Conservation (phyloP, 2,797 vertebrate genomes). For the Microchirus variegatus region DNA sequence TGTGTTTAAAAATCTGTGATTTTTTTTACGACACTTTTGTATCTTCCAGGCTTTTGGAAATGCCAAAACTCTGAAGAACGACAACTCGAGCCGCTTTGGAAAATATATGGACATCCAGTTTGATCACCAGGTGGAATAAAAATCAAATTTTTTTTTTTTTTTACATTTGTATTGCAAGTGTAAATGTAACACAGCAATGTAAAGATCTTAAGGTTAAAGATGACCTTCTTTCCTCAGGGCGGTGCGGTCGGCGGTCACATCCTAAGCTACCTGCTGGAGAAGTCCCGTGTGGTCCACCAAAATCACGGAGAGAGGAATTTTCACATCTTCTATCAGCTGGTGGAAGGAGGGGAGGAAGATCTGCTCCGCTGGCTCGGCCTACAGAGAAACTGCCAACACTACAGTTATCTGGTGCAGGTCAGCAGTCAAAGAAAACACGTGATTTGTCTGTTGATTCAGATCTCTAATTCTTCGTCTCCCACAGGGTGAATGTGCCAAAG, state of each 20-base stretch:
- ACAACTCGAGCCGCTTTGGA: constrained; percentile 96
- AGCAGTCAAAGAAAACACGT: not conserved
- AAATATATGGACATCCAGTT: constrained; percentile 99
- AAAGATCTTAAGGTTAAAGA: not conserved
- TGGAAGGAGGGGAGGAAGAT: constrained; percentile 90
- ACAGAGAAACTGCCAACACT: constrained; percentile 87
- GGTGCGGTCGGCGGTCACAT: constrained; percentile 93
- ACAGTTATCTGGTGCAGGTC: constrained; percentile 91
- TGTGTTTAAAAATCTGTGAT: not conserved
- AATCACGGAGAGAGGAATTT: constrained; percentile 95
- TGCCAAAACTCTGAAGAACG: constrained; percentile 93
- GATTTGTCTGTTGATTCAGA: not conserved
- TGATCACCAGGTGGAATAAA: constrained; percentile 88
- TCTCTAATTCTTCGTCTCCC: not conserved
- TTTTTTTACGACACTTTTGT: not conserved
- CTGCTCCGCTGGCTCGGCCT: constrained; percentile 90
- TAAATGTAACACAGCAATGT: not conserved
- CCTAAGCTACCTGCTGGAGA: constrained; percentile 94
- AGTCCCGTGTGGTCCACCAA: constrained; percentile 93
- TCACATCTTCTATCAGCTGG: constrained; percentile 95
- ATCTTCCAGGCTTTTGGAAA: constrained; percentile 92
- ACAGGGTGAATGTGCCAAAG: constrained; percentile 93
- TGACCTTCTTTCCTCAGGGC: constrained; percentile 77
- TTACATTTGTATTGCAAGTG: too few relatives aligned
- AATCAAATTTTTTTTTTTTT: not conserved